Conservation (phyloP, 2,113 vertebrate genomes). For the Meleagris gallopavo region DNA sequence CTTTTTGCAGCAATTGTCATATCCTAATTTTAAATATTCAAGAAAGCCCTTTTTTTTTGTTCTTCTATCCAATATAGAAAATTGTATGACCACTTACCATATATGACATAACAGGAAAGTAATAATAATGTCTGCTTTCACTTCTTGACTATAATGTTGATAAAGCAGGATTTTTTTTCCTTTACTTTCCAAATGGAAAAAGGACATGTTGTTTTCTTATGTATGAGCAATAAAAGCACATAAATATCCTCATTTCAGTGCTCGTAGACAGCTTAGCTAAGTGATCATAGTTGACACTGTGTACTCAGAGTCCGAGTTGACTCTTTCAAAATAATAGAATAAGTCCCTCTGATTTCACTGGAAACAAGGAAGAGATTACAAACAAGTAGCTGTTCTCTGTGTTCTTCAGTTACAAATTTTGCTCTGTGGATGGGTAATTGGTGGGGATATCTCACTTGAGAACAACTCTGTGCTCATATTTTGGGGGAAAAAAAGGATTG, state of each 20-base stretch:
- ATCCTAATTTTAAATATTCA: neutral
- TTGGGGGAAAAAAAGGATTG: neutral
- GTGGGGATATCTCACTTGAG: neutral
- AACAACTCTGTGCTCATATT: neutral
- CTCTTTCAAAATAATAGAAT: neutral
- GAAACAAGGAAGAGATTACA: neutral
- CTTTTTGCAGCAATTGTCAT: neutral
- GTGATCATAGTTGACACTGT: neutral
- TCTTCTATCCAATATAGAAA: neutral
- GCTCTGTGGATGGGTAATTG: rapidly evolving
- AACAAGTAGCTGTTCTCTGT: neutral
- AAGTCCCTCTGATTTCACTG: neutral
- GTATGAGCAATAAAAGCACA: neutral
- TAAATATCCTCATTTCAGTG: neutral
- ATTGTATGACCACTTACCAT: neutral
- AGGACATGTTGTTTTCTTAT: neutral
- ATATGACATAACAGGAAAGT: neutral
- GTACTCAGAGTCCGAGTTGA: neutral
- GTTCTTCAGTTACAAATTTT: neutral
- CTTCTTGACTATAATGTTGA: neutral
- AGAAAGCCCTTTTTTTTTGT: neutral
- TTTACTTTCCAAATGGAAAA: neutral
- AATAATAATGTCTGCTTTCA: neutral
- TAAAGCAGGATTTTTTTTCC: neutral
- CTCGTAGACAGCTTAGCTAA: neutral